Evolutionary conservation across 1,140 invertebrate species (phyloP).

Genomic region (Hylaeus volcanicus): DNA sequence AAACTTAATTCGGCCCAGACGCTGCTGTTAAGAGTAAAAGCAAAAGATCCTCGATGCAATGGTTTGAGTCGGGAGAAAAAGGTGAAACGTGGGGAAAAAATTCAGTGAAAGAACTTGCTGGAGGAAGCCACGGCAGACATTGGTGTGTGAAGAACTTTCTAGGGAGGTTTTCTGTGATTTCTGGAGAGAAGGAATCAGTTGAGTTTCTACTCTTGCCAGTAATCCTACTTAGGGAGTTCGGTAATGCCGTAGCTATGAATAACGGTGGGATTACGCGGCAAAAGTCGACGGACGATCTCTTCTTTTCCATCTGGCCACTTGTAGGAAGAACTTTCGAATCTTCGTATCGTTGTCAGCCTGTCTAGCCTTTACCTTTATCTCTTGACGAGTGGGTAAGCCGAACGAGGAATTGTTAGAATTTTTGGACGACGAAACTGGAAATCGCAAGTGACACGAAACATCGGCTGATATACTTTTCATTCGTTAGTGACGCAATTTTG

Average conservation of each 20-base stretch:
- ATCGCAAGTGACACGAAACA: too few species aligned
- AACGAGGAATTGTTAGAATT: not conserved
- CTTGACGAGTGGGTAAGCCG: not conserved
- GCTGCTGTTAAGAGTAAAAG: too few species aligned
- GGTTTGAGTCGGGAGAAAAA: too few species aligned
- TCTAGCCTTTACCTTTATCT: slow-evolving; percentile 41
- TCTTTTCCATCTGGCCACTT: slow-evolving; percentile 29
- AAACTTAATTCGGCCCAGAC: too few species aligned
- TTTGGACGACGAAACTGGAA: not conserved
- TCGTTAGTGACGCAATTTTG: too few species aligned
- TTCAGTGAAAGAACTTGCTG: slow-evolving; percentile 9
- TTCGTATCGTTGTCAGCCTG: slow-evolving; percentile 38
- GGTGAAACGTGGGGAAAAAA: not conserved
- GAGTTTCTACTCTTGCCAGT: slow-evolving; percentile 53
- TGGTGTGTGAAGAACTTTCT: slow-evolving; percentile 65
- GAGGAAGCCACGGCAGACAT: slow-evolving; percentile 17
- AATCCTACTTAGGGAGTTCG: slow-evolving; percentile 65
- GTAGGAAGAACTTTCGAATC: slow-evolving; percentile 45
- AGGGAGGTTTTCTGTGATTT: slow-evolving; percentile 53
- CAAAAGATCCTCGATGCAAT: too few species aligned
- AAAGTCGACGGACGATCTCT: slow-evolving; percentile 56
- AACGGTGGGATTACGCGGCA: slow-evolving; percentile 62
- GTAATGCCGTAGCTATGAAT: slow-evolving; percentile 64
- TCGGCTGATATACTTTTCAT: too few species aligned
- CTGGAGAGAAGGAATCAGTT: slow-evolving; percentile 1